A percentile compares a stretch with the other conserved stretches of the same genome.
Conservation (phyloP, 2,888 invertebrate species). For the Chaetoderma sp. region DNA sequence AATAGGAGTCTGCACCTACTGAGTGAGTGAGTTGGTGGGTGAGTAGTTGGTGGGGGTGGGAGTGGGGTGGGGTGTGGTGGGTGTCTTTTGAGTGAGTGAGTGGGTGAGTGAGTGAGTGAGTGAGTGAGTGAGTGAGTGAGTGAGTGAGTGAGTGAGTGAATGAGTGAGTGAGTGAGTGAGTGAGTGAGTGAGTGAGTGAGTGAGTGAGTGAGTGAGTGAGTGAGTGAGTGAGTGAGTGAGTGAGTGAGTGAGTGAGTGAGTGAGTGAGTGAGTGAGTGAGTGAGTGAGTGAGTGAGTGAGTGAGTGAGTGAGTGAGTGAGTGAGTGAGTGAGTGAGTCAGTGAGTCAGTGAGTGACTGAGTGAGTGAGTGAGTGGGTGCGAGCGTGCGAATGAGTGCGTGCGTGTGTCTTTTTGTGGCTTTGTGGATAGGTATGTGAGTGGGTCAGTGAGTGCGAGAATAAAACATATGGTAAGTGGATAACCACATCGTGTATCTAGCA, state of each 20-base stretch:
- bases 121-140: constrained; percentile 12
- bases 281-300: constrained; percentile 7
- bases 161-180: constrained; percentile 21
- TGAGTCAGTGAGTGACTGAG: neutral
- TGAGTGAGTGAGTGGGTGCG: neutral
- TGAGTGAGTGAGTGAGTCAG: neutral
- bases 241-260: too few species aligned
- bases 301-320: neutral
- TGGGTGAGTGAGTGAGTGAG: too few species aligned
- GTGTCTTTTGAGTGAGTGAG: neutral
- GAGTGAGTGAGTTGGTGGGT: too few species aligned
- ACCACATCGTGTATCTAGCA: too few species aligned
- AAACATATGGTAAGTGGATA: too few species aligned
- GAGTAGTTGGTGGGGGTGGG: too few species aligned
- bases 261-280: too few species aligned
- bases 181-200: constrained; percentile 11
- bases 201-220: too few species aligned
- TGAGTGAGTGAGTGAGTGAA: too few species aligned
- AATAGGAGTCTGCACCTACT: too few species aligned
- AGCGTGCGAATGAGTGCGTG: neutral
- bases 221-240: too few species aligned
- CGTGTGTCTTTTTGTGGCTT: neutral
- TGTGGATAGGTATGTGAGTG: constrained; percentile 4
- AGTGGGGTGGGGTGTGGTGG: too few species aligned
- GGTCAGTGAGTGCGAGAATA: constrained; percentile 12